Evolutionary conservation across 2,888 invertebrate species (phyloP), one percentile per base, ranked within the genome.

Genomic region (Agrenia bidenticulata): DNA sequence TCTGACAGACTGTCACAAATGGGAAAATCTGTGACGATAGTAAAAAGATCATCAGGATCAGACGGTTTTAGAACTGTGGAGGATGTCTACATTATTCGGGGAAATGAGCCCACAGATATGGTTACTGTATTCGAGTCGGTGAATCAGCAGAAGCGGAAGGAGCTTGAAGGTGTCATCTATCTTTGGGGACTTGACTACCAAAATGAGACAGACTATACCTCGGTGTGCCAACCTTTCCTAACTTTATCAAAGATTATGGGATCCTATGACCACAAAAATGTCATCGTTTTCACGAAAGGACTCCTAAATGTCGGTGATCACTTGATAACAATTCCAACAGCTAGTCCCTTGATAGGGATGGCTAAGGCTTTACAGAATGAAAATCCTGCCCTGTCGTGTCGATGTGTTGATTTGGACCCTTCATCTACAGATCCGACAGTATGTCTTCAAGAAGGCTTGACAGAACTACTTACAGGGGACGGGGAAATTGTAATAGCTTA

Each of bases 231-330:
- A 2, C 66, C 64, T 1, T 67, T 67, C 41, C 26, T 70, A 4
- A 26, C 53, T 26, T 45, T 67, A 0, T 45, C 62, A 11, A 64
- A 70, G 54, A 49, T 63, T n/a, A 26, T 55, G 1, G 26, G 24
- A 0, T 24, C 37, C 23, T 54, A 39, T 15, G 61, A 63, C 19
- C 53, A 67, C 0, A 57, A 57, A 2, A 42, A 63, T n/a, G 49
- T 63, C 4, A 59, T 65, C 32, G 57, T 54, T 1, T 15, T 67
- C 1, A 70, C 70, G 9, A 49, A 41, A 15, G 70, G 70, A 15
- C 42, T 63, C 1, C 63, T 65, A 17, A 60, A 60, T 1, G 66
- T 67, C 11, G 67, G 65, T 7, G 70, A 70, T 27, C 60, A 62
- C 23, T 56, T 58, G 15, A 49, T 27, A 13, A 55, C 60, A 0